Evolutionary conservation across 2,113 vertebrate species (phyloP), one percentile per base, ranked within the genome.

Genomic region (Monopterus albus): DNA sequence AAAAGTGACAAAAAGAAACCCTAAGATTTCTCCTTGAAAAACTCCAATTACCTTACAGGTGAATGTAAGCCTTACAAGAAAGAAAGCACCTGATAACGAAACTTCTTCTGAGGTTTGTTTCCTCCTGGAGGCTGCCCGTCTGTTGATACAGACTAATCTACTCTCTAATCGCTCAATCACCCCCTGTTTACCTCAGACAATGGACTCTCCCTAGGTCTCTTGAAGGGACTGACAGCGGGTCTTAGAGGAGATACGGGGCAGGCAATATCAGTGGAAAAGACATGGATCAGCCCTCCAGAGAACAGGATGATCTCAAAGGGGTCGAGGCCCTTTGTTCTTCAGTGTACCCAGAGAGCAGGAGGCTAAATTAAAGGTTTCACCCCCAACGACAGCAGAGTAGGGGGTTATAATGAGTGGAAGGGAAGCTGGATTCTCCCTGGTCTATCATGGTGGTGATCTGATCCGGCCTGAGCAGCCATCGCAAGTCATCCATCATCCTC

Each of bases 401-500:
- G 33, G 61, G 60, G 70, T 33, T 66, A 38, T 4, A 47, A 40
- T 59, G 61, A 49, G 59, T 63, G 81, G 86, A 87, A 76, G 87
- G 88, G 84, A 81, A 0, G 42, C 65, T 14, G 47, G 1, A 25
- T 78, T 28, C 67, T 46, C 7, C 13, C 56, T 49, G 13, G 36
- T 12, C 49, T 87, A 92, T 95, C 94, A 57, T 66, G 69, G 51
- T 15, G 79, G 71, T 59, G 81, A 97, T 98, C 96, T 93, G 90
- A 92, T 90, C 72, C n/a, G 87, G 74, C 78, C 87, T 64, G 88
- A 85, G 85, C 73, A 40, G 79, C 6, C 18, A 79, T 84, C 4
- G 67, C 91, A 91, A 94, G 94, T 95, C 96, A 95, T 98, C 96
- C 94, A 98, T 93, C 94, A 94, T 80, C 46, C 80, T 80, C 43